Base-by-base conservation (phyloP, 2,888 invertebrate genomes). In the Tetrapedia diversipes region DNA sequence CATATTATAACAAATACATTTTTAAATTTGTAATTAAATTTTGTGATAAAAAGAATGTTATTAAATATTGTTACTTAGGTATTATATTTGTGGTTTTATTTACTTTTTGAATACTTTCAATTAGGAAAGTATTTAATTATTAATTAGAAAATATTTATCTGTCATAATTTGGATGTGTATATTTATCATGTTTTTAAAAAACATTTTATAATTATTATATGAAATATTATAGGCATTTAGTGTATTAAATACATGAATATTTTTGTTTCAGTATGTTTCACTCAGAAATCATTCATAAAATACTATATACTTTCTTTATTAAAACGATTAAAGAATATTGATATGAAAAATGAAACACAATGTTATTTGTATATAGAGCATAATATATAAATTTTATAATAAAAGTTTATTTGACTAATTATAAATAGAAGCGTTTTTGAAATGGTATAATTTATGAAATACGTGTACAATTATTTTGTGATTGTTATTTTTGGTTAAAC, bases 211-310 rank as follows among this genome's bases (percentile, higher is more conserved):
- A 27, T 14, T 34, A 47, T 57, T 11, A 8, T 32, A 29, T 19
- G 24, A 59, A 22, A 41, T 19, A 64, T 57, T 53, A 56, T 67
- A 49, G 56, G 47, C 32, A 45, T 54, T 53, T 37, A 54, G 41
- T 47, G 53, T 73, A 59, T 53, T 57, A 61, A 77, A 57, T 51
- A 77, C 56, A 47, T 51, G 29, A 49, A 43, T 70, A 76, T 39
- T 56, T 53, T 47, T 43, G 11, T 49, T 24, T 54, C 39, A 60
- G 16, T 41, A 53, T 47, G 24, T 47, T 39, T n/a, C 24, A 45
- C 45, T 19, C 22, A 59, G 45, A 74, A 27, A 64, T 51, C 61
- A 61, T 67, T 49, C 56, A 51, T 51, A 41, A 57, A 47, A 24
- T 59, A 47, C n/a, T 43, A n/a, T 37, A 19, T 43, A 43, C 11